Percentiles rank a stretch among this genome's conserved stretches.
These are phyloP conservation scores for Calidris pugnax DNA, from an alignment of 2,113 vertebrate genomes.

Conservation along the genomic window DNA sequence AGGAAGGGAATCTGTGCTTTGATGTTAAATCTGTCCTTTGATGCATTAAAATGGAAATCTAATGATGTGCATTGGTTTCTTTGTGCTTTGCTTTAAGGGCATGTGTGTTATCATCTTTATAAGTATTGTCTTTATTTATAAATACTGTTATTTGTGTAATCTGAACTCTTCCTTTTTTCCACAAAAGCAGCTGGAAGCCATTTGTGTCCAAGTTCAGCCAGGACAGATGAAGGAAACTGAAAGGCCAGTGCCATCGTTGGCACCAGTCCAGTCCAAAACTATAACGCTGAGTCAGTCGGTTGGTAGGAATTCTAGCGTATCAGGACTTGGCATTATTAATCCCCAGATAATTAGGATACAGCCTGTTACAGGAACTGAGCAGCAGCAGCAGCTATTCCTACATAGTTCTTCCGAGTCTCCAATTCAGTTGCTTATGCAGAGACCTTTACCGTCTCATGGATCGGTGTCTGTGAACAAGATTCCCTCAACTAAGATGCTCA, in stretches of 20 bases:
- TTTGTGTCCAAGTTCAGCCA: conserved; percentile 85
- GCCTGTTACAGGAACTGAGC: conserved; percentile 70
- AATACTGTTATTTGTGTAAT: neutral
- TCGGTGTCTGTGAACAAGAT: conserved; percentile 72
- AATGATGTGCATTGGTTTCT: neutral
- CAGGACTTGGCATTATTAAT: conserved; percentile 73
- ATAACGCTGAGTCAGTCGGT: conserved; percentile 41
- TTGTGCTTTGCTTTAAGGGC: neutral
- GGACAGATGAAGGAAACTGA: conserved; percentile 75
- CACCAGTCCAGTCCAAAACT: conserved; percentile 67
- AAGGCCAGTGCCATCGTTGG: conserved; percentile 46
- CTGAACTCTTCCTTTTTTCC: conserved; percentile 31
- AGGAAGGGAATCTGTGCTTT: neutral
- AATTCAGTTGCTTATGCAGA: conserved; percentile 80
- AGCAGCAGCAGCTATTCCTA: conserved; percentile 77
- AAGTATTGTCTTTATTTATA: neutral
- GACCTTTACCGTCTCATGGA: conserved; percentile 69
- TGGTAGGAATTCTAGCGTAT: conserved; percentile 58
- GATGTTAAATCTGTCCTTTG: neutral
- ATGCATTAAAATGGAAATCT: neutral
- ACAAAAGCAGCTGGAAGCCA: conserved; percentile 82
- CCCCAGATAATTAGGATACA: conserved; percentile 86
- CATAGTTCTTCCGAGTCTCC: conserved; percentile 75
- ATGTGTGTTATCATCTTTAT: neutral
- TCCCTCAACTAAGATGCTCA: neutral